Evolutionary conservation across 2,888 invertebrate genomes (phyloP), one percentile per base, ranked within the genome.

Genomic region (Anthoptus insignis): DNA sequence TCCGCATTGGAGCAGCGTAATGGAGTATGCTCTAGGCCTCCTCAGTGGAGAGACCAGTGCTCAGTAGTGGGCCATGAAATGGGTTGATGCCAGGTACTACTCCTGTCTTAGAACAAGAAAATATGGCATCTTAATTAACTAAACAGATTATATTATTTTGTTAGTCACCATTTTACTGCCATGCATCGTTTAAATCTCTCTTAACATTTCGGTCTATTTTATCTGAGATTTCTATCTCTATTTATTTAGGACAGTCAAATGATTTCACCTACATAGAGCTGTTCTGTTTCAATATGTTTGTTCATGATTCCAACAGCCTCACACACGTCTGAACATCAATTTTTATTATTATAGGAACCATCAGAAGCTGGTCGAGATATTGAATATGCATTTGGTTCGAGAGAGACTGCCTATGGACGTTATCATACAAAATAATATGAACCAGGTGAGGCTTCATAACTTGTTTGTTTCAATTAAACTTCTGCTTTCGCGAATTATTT

Each of bases 321-420:
- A 32, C 11, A 11, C 9, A 11, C 19, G 14, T 42, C 7, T 21
- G n/a, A 9, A 22, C 21, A 22, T 45, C 6, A 22, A 21, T 13
- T 39, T 53, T 56, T 59, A 49, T 53, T 71, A 19, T 81, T 74
- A 9, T 77, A 95, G 95, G 70, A 96, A 97, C 82, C 95, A 95
- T 73, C 94, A 95, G 66, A 95, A 95, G 73, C 94, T 98, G 79
- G 94, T 94, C 70, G 97, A 98, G 69, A 96, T 98, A 75, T 88
- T 98, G 58, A 96, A 96, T 76, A 95, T 98, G 81, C 98, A 98
- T 87, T 93, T 98, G 72, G 97, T 98, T 16, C 95, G 95, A 68
- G 96, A 97, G 76, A 94, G 96, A 66, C 89, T 98, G 52, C 96
- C 97, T 13, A 93, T 97, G 74, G 97, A 97, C 64, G 95, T 95